A percentile compares a stretch with the other conserved stretches of the same genome.
Conservation (phyloP, 2,797 vertebrate genomes). For the Acomys russatus region DNA sequence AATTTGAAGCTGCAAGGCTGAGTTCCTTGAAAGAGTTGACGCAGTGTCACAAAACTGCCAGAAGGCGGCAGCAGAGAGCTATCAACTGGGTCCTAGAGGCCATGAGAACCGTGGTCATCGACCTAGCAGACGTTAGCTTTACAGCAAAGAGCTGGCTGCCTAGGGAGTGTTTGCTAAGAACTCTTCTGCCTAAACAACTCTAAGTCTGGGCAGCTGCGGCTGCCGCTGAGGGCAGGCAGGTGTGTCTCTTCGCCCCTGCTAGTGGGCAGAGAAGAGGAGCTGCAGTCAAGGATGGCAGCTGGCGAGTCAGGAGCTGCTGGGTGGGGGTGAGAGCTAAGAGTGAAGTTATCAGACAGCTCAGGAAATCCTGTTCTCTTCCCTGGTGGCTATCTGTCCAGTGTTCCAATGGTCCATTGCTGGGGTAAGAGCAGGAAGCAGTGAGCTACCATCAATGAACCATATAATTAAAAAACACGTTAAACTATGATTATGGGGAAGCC, state of each 20-base stretch:
- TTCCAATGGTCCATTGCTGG: no score
- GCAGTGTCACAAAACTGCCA: neutral
- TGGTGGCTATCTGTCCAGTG: neutral
- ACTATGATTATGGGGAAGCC: conserved; percentile 13
- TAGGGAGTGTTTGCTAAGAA: neutral
- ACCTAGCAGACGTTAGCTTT: neutral
- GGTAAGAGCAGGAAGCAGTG: neutral
- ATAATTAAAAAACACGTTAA: neutral
- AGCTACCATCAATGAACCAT: neutral
- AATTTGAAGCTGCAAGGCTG: neutral
- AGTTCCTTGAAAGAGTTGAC: neutral
- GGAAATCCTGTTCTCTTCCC: neutral
- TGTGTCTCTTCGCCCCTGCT: neutral
- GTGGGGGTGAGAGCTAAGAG: neutral
- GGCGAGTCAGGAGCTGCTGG: neutral
- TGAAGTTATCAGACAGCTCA: neutral
- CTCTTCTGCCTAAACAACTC: neutral
- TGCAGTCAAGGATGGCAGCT: neutral
- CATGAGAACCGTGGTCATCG: neutral
- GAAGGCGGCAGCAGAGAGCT: conserved; percentile 68
- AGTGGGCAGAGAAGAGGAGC: neutral
- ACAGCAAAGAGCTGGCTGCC: neutral
- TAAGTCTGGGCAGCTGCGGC: neutral
- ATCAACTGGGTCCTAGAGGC: rapidly evolving
- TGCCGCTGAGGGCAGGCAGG: neutral